phyloP scores from a whole-genome alignment of 2,113 vertebrate genomes.

The Acanthisitta chloris region DNA sequence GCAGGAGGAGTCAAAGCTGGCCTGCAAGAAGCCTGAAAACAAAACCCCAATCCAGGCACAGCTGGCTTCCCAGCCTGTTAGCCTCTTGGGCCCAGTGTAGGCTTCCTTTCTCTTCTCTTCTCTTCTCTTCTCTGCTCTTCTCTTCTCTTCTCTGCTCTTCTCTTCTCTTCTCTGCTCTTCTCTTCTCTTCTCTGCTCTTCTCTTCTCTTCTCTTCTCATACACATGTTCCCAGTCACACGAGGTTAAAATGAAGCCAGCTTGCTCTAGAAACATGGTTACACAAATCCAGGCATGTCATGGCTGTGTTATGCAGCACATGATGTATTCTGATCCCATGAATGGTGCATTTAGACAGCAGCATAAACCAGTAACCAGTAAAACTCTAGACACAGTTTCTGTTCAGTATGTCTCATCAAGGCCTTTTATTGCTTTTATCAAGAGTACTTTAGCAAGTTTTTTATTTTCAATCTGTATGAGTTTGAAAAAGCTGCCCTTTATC shows the following conservation, averaged over 20 bases:
- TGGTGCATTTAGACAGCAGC: not conserved
- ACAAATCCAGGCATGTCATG: not conserved
- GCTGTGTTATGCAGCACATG: rapidly evolving
- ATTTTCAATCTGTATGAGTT: not conserved
- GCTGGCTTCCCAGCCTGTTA: not conserved
- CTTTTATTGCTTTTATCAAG: not conserved
- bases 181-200: no score
- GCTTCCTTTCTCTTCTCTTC: not conserved
- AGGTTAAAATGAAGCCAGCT: not conserved
- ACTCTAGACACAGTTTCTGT: not conserved
- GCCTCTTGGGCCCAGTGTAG: not conserved
- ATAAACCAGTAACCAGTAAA: not conserved
- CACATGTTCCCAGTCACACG: not conserved
- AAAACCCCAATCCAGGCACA: not conserved
- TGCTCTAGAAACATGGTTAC: not conserved
- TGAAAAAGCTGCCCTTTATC: not conserved
- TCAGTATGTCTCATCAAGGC: not conserved
- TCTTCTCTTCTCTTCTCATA: not conserved
- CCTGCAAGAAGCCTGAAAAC: not conserved
- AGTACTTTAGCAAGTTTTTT: not conserved
- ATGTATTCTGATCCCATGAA: not conserved
- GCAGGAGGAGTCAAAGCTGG: not conserved
- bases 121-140: no score
- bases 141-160: no score
- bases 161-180: no score